Conservation (phyloP, 2,113 vertebrate genomes). For the Marcusenius ussheri region DNA sequence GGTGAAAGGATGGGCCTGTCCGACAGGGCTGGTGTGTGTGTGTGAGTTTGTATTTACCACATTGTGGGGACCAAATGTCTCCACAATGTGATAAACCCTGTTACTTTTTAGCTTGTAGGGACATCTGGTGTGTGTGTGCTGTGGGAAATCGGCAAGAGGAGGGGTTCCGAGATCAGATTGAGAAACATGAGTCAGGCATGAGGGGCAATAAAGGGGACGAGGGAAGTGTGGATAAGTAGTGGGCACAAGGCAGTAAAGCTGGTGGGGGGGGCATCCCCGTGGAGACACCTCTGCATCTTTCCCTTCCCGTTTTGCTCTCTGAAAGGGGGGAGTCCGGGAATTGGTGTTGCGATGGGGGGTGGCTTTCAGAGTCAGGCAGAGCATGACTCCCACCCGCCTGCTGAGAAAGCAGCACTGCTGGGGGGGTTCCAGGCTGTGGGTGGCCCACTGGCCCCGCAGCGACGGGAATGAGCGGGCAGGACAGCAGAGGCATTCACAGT, state of each 20-base stretch:
- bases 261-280: slow-evolving; percentile 11
- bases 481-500: background rate
- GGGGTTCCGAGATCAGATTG: background rate
- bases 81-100: background rate
- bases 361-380: background rate
- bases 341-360: slow-evolving; percentile 2
- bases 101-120: background rate
- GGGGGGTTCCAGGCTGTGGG: background rate
- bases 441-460: background rate
- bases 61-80: background rate
- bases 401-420: background rate
- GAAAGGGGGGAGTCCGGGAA: slow-evolving; percentile 14
- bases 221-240: background rate
- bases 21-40: slow-evolving; percentile 23
- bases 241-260: background rate
- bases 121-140: background rate
- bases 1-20: slow-evolving; percentile 9
- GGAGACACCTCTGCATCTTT: background rate
- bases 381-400: background rate
- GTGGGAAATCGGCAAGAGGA: background rate
- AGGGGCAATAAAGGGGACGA: background rate
- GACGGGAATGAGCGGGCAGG: background rate
- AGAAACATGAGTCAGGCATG: background rate
- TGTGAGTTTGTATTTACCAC: background rate
- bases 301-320: background rate